phyloP scores from a whole-genome alignment of 2,888 invertebrate species.

The Caenorhabditis japonica region DNA sequence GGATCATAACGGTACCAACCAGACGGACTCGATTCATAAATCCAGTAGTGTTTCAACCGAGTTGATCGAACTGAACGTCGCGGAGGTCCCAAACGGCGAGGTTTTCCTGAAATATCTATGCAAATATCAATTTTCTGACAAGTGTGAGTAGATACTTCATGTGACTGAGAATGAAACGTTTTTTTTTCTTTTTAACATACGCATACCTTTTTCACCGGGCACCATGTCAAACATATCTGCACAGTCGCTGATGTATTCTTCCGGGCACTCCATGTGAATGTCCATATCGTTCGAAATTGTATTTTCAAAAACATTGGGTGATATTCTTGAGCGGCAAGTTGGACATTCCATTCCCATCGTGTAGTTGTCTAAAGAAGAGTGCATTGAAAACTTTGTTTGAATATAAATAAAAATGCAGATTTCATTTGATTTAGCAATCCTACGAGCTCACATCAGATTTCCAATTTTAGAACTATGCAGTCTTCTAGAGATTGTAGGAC shows the following conservation, averaged over 20 bases:
- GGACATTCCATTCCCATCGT: slow-evolving; percentile 26
- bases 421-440: too few species aligned
- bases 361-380: slow-evolving; percentile 20
- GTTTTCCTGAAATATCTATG: too few species aligned
- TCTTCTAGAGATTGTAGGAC: too few species aligned
- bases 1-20: slow-evolving; percentile 39
- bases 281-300: slow-evolving; percentile 17
- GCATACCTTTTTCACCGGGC: too few species aligned
- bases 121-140: too few species aligned
- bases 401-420: too few species aligned
- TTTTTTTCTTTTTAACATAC: too few species aligned
- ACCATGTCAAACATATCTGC: neutral
- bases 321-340: slow-evolving; percentile 15
- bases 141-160: too few species aligned
- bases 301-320: neutral
- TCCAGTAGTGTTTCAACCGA: slow-evolving; percentile 23
- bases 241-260: slow-evolving; percentile 16
- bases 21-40: slow-evolving; percentile 11
- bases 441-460: too few species aligned
- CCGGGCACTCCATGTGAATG: slow-evolving; percentile 25
- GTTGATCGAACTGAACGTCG: slow-evolving; percentile 6
- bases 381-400: neutral
- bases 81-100: neutral
- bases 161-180: too few species aligned
- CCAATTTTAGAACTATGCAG: too few species aligned